These are phyloP conservation scores for Nematostella vectensis DNA, from an alignment of 92 coral and sea anemone species.

Conservation along the genomic window DNA sequence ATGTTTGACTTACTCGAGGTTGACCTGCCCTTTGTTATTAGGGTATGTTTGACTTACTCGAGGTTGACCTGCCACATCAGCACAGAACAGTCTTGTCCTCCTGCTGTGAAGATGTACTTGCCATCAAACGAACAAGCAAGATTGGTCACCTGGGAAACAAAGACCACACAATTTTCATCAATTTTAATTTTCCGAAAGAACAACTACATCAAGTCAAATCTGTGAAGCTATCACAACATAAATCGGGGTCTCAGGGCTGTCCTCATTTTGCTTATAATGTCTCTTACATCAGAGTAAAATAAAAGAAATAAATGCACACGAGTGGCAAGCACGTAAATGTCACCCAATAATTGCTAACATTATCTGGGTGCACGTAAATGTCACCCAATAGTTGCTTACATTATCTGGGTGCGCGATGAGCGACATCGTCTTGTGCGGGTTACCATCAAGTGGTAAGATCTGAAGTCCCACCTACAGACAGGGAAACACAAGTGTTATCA, in stretches of 20 bases:
- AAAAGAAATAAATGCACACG: no score
- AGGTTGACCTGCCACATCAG: constrained; percentile 84
- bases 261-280: no score
- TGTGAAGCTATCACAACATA: no score
- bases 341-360: no score
- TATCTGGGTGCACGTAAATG: no score
- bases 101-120: constrained; percentile 85
- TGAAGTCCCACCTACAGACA: constrained; percentile 86
- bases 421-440: constrained; percentile 98
- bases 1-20: no score
- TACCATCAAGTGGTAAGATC: constrained; percentile 90
- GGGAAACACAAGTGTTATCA: background rate
- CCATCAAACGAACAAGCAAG: constrained; percentile 74
- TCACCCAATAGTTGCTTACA: constrained; percentile 51
- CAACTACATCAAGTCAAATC: background rate
- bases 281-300: no score
- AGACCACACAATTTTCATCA: background rate
- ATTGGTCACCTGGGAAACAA: constrained; percentile 58
- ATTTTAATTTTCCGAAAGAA: background rate
- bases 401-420: constrained; percentile 96
- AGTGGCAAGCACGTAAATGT: no score
- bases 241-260: no score
- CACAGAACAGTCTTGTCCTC: constrained; percentile 74
- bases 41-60: constrained; percentile 50
- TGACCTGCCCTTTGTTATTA: no score